Conservation (phyloP, 2,888 invertebrate genomes). For the Mystacides longicornis region DNA sequence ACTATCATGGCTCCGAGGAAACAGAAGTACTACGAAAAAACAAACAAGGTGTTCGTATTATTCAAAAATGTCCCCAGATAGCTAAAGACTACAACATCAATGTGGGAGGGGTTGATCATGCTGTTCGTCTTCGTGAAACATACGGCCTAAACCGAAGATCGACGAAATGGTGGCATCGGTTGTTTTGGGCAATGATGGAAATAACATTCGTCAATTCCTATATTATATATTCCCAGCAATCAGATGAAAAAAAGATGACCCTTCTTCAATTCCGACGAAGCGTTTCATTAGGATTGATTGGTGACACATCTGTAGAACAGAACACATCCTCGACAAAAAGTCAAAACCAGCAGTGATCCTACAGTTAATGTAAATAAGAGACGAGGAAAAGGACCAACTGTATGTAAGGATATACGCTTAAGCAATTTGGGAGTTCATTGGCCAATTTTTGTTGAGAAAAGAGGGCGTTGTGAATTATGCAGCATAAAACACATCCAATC, state of each 20-base stretch:
- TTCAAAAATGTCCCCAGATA: background rate
- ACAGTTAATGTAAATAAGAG: background rate
- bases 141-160: background rate
- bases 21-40: conserved; percentile 25
- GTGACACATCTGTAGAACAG: background rate
- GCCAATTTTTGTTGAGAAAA: conserved; percentile 13
- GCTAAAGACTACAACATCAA: background rate
- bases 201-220: background rate
- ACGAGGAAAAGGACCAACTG: conserved; percentile 3
- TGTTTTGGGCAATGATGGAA: background rate
- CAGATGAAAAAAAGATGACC: background rate
- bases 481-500: conserved; percentile 14
- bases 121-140: background rate
- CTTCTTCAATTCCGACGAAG: background rate
- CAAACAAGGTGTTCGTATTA: background rate
- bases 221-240: background rate
- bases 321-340: background rate
- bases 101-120: background rate
- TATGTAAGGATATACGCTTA: conserved; percentile 18
- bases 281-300: background rate
- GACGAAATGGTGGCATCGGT: background rate
- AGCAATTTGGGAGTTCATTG: too few relatives aligned
- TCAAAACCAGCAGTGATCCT: background rate
- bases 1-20: too few relatives aligned
- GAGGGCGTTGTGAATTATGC: conserved; percentile 19